Percentiles rank a stretch among this genome's conserved stretches.
These are phyloP conservation scores for Pelecanus crispus DNA, from an alignment of 2,113 vertebrate species.

Conservation along the genomic window DNA sequence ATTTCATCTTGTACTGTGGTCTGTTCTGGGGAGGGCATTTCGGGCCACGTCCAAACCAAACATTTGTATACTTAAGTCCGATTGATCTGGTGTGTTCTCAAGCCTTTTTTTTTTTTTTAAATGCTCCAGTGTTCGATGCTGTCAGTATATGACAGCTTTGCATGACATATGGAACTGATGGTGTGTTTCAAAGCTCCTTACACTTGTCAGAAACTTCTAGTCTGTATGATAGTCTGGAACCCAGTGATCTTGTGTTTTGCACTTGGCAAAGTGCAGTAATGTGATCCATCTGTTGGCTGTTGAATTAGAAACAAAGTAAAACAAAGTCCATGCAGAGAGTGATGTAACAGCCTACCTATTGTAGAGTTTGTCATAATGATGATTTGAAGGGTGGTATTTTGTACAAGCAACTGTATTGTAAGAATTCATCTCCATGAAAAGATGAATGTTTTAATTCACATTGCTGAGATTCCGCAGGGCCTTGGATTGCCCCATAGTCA, in stretches of 20 bases:
- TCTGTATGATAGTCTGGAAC: neutral
- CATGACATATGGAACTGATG: neutral
- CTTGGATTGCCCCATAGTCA: neutral
- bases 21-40: neutral
- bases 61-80: neutral
- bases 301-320: neutral
- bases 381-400: neutral
- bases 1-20: neutral
- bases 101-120: neutral
- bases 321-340: neutral
- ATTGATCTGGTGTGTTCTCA: neutral
- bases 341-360: neutral
- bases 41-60: neutral
- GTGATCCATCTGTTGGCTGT: constrained; percentile 9
- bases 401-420: neutral
- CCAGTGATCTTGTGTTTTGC: neutral
- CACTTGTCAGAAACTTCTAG: constrained; percentile 8
- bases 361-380: neutral
- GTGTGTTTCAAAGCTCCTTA: constrained; percentile 7
- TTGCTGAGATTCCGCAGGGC: neutral
- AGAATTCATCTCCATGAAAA: neutral
- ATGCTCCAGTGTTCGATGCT: neutral
- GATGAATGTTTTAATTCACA: neutral
- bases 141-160: neutral
- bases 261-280: neutral